Evolutionary conservation across 2,113 vertebrate species (phyloP).

Genomic region (Microcebus ravelobensis): DNA sequence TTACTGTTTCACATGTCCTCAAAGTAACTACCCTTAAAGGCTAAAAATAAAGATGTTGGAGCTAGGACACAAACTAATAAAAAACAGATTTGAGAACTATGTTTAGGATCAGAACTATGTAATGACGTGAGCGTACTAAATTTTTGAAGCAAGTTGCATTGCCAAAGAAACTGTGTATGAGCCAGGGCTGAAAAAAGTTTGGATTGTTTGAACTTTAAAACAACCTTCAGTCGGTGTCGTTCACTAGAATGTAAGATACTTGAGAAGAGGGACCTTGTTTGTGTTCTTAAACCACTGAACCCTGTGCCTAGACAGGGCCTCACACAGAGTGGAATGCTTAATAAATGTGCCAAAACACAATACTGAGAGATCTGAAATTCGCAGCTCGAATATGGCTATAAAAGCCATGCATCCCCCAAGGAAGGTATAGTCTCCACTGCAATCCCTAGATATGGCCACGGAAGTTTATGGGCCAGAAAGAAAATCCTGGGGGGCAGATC

Average conservation of each 20-base stretch:
- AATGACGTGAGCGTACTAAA: background rate
- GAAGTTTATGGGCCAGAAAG: background rate
- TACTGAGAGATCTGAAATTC: background rate
- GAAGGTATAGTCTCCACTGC: background rate
- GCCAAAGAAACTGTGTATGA: constrained; percentile 49
- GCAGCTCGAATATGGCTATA: background rate
- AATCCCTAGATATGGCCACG: background rate
- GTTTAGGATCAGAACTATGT: constrained; percentile 47
- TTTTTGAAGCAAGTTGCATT: constrained; percentile 33
- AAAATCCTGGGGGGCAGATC: background rate
- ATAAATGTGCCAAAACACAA: background rate
- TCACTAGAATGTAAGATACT: background rate
- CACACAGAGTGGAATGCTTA: background rate
- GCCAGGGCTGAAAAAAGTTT: background rate
- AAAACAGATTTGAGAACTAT: constrained; percentile 37
- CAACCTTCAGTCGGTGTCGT: background rate
- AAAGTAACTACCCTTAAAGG: background rate
- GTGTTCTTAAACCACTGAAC: background rate
- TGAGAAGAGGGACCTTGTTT: background rate
- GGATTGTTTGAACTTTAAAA: constrained; percentile 26
- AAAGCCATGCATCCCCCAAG: background rate
- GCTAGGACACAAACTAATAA: background rate
- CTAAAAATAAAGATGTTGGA: background rate
- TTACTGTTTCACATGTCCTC: background rate
- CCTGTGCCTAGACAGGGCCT: background rate